Base-by-base conservation (phyloP, 2,888 invertebrate species). In the Acholoe squamosa region DNA sequence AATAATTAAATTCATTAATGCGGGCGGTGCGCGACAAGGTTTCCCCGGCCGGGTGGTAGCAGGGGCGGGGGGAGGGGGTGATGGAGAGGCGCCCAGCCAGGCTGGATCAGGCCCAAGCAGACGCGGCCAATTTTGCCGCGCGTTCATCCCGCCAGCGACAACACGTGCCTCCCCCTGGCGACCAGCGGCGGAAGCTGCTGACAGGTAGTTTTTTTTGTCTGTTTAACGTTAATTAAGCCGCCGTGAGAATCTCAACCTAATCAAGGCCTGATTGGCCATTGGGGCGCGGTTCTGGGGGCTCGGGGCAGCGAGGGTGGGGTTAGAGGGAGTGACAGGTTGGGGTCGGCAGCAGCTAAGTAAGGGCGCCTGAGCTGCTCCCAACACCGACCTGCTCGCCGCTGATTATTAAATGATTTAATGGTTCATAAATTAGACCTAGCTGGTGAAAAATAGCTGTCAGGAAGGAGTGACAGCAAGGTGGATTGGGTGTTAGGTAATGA, bases 1-100 rank as follows among this genome's bases (percentile, higher is more conserved):
- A 86, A 86, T 86, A 86, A 86, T 86, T 86, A 86, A 86, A 86
- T 86, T 56, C 56, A 86, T 86, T 86, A 86, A 86, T 86, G 28
- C 86, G 86, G 52, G 56, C 54, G 54, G 52, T 28, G 54, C 12
- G 54, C 31, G 86, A 51, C 86, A 28, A 54, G 52, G 86, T 28
- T 86, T 52, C 54, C 54, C 28, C 0, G 31, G 54, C 54, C 54
- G 86, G 28, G 7, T 10, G n/a, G 1, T n/a, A 25, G 86, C 0
- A 5, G 51, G n/a, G 51, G 12, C 16, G 80, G 34, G n/a, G 80
- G 80, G n/a, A n/a, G 76, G 76, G 76, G 76, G 31, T 31, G 34
- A 80, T n/a, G n/a, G n/a, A 14, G n/a, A 80, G 80, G 80, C 33
- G 19, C 80, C 80, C 14, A 34, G 14, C 1, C 61, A 22, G n/a